Conservation (phyloP, 92 coral and sea anemone species). For the Phenganax subtilis region DNA sequence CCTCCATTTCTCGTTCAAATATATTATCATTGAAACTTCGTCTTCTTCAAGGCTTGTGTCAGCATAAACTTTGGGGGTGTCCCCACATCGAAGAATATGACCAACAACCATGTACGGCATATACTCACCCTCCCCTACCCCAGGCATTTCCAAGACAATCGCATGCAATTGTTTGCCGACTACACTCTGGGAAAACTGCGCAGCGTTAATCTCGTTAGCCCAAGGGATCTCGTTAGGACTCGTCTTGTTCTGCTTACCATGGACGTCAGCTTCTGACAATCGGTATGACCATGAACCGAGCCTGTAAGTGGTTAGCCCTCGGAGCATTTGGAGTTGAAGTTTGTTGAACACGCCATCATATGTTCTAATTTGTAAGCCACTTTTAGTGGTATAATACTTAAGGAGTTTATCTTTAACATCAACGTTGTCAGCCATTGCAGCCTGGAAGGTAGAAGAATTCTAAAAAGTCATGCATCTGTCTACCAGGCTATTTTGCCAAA, state of each 20-base stretch:
- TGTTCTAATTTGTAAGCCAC: conserved; percentile 60
- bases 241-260: conserved; percentile 59
- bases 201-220: conserved; percentile 66
- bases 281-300: conserved; percentile 79
- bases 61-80: conserved; percentile 60
- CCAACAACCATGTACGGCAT: conserved; percentile 70
- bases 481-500: too few species aligned
- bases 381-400: conserved; percentile 58
- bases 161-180: conserved; percentile 65
- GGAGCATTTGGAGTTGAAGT: conserved; percentile 38
- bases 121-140: conserved; percentile 34
- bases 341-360: conserved; percentile 60
- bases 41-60: conserved; percentile 70
- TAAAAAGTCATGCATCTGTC: too few species aligned
- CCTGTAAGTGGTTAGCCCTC: conserved; percentile 47
- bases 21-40: conserved; percentile 70
- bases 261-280: conserved; percentile 65
- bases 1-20: conserved; percentile 66
- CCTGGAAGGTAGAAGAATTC: background rate
- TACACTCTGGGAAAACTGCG: conserved; percentile 57
- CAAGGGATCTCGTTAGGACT: conserved; percentile 75
- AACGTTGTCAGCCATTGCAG: conserved; percentile 26
- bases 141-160: conserved; percentile 70
- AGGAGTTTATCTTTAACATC: conserved; percentile 58
- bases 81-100: conserved; percentile 85